phyloP scores from a whole-genome alignment of 2,113 vertebrate species.

The Hydrochoerus hydrochaeris region DNA sequence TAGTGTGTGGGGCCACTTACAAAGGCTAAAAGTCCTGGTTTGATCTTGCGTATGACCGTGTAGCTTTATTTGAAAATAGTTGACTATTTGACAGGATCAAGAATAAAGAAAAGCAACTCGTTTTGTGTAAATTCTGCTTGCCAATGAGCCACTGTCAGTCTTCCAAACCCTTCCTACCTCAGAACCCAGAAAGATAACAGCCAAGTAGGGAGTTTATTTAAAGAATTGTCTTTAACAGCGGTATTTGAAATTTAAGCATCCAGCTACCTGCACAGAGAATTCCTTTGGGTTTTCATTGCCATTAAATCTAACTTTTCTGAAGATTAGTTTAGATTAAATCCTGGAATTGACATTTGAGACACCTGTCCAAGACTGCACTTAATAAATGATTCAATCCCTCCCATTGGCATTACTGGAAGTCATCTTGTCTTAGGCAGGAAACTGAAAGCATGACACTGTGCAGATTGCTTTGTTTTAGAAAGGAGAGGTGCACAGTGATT shows the following conservation, averaged over 20 bases:
- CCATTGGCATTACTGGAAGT: conserved; percentile 72
- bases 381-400: conserved; percentile 78
- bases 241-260: conserved; percentile 58
- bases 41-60: background rate
- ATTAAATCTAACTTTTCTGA: conserved; percentile 80
- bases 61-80: conserved; percentile 6
- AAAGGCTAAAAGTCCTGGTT: background rate
- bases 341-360: conserved; percentile 73
- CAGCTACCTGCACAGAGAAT: conserved; percentile 63
- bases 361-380: conserved; percentile 73
- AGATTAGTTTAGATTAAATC: conserved; percentile 79
- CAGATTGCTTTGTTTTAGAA: conserved; percentile 53
- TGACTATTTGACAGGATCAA: background rate
- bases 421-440: conserved; percentile 57
- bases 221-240: conserved; percentile 66
- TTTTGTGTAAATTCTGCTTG: conserved; percentile 54
- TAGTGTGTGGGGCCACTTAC: background rate
- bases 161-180: conserved; percentile 67
- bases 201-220: conserved; percentile 72
- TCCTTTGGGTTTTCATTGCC: conserved; percentile 79
- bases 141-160: conserved; percentile 33
- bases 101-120: conserved; percentile 57
- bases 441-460: conserved; percentile 57
- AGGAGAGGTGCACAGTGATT: conserved; percentile 9
- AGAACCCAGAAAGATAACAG: conserved; percentile 64